Evolutionary conservation across 2,113 vertebrate species (phyloP).

Genomic region (Oreochromis aureus): DNA sequence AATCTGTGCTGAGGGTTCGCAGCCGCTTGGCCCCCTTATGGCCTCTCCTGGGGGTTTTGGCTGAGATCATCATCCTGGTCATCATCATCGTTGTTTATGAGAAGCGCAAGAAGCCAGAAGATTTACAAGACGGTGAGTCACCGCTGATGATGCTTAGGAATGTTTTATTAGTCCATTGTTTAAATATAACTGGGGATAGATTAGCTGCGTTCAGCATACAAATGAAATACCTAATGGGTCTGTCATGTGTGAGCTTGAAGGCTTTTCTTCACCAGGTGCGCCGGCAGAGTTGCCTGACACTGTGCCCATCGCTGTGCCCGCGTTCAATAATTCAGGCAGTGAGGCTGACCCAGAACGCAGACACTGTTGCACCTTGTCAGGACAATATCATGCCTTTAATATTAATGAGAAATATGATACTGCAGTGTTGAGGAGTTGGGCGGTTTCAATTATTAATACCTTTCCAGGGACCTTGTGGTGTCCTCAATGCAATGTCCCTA

Average conservation of each 20-base stretch:
- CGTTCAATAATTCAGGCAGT: conserved; percentile 63
- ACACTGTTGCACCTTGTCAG: conserved; percentile 51
- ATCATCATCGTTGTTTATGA: conserved; percentile 97
- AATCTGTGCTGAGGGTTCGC: conserved; percentile 88
- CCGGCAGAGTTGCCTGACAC: conserved; percentile 29
- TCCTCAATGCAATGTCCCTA: background rate
- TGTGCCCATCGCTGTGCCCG: background rate
- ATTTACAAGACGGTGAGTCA: conserved; percentile 91
- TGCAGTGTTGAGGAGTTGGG: conserved; percentile 33
- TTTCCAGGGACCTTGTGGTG: conserved; percentile 28
- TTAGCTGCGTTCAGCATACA: background rate
- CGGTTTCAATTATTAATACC: conserved; percentile 54
- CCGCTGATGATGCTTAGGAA: background rate
- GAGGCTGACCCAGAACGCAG: conserved; percentile 11
- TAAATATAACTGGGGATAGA: background rate
- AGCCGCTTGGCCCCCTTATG: conserved; percentile 93
- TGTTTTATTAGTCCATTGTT: background rate
- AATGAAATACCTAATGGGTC: background rate
- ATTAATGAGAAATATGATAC: conserved; percentile 66
- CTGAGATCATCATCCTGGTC: conserved; percentile 91
- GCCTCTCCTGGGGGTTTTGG: conserved; percentile 94
- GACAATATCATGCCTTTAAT: conserved; percentile 55
- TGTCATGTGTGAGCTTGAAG: background rate
- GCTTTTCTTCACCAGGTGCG: background rate
- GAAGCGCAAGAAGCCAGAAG: conserved; percentile 97